phyloP scores from a whole-genome alignment of 2,113 vertebrate species.

The Raja brachyura region DNA sequence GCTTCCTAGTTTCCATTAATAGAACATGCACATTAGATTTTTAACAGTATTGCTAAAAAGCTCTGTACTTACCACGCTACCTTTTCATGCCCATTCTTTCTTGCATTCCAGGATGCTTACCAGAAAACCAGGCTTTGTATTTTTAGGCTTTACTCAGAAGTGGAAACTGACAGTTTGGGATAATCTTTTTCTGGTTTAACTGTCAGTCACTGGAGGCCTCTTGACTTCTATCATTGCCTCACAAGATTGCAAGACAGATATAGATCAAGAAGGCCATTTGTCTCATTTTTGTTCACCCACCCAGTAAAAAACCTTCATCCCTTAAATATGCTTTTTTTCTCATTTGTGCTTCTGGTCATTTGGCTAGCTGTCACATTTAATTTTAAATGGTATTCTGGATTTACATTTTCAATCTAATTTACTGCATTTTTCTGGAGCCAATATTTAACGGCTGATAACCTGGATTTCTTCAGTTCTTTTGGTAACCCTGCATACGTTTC shows the following conservation, averaged over 20 bases:
- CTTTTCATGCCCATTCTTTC: background rate
- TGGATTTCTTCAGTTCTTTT: background rate
- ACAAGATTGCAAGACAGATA: background rate
- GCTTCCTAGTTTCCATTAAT: background rate
- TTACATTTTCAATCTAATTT: background rate
- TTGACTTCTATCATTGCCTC: background rate
- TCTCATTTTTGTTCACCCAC: background rate
- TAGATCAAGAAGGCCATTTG: background rate
- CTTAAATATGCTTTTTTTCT: background rate
- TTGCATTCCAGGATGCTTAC: background rate
- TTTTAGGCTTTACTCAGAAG: background rate
- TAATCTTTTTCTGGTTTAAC: background rate
- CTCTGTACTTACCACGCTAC: background rate
- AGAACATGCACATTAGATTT: too few species aligned
- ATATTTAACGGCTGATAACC: background rate
- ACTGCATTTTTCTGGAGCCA: background rate
- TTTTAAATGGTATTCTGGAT: slow-evolving; percentile 19
- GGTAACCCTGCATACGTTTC: background rate
- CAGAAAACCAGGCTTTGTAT: background rate
- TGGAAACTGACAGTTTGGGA: background rate
- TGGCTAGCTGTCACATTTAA: background rate
- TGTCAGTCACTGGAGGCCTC: background rate
- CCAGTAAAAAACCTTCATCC: background rate
- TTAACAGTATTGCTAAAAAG: background rate
- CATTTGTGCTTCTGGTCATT: background rate